Conservation (phyloP, 2,888 invertebrate genomes). For the Pteria penguin region DNA sequence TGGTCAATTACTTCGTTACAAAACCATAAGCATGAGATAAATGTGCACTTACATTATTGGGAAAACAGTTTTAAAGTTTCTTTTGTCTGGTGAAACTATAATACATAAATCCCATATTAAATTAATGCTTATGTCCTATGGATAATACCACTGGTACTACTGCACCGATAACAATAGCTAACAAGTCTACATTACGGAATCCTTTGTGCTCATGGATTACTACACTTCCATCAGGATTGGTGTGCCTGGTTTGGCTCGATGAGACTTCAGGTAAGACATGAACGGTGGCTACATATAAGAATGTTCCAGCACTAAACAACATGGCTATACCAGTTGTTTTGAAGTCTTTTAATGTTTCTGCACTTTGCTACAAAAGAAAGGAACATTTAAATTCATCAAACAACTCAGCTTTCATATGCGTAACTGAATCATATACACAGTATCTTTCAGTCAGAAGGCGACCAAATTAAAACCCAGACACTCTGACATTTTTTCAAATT, state of each 20-base stretch:
- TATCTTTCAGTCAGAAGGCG: too few relatives aligned
- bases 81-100: too few relatives aligned
- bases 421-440: too few relatives aligned
- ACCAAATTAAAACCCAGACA: too few relatives aligned
- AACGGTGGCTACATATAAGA: conserved; percentile 98
- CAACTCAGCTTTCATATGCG: too few relatives aligned
- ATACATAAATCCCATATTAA: too few relatives aligned
- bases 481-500: not conserved
- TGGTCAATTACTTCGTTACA: too few relatives aligned
- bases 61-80: too few relatives aligned
- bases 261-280: conserved; percentile 96
- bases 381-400: too few relatives aligned
- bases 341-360: conserved; percentile 91
- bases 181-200: conserved; percentile 88
- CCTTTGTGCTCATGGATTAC: conserved; percentile 76
- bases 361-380: conserved; percentile 87
- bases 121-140: conserved; percentile 86
- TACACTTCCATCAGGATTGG: conserved; percentile 72
- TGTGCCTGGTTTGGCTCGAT: conserved; percentile 64
- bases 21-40: too few relatives aligned
- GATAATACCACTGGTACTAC: conserved; percentile 93
- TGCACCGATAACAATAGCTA: conserved; percentile 92
- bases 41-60: too few relatives aligned
- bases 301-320: conserved; percentile 99
- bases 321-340: conserved; percentile 98